Conservation (phyloP, 1,140 invertebrate genomes). For the Berghia stephanieae region DNA sequence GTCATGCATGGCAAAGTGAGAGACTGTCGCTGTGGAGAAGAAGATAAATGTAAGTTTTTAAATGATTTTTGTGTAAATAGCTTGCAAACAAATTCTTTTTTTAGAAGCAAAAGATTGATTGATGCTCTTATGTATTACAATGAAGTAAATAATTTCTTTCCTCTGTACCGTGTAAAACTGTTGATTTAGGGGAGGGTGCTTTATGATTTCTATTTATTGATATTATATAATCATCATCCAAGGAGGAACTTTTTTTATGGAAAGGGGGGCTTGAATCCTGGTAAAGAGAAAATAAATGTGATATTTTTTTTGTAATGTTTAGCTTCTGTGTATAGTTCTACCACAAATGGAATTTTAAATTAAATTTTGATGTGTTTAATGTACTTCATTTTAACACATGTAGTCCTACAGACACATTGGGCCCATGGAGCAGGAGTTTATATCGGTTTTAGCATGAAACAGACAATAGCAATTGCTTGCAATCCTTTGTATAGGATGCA, state of each 20-base stretch:
- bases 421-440: too few species aligned
- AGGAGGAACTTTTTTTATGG: background rate
- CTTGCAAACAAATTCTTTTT: background rate
- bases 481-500: too few species aligned
- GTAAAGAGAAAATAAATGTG: background rate
- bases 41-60: constrained; percentile 27
- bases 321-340: too few species aligned
- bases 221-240: background rate
- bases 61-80: background rate
- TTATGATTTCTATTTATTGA: background rate
- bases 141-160: background rate
- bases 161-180: too few species aligned
- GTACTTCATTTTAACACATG: too few species aligned
- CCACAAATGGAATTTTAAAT: too few species aligned
- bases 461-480: too few species aligned
- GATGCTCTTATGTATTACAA: background rate
- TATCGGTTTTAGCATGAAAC: background rate
- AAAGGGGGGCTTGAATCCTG: background rate
- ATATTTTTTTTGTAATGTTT: too few species aligned
- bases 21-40: constrained; percentile 29
- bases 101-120: background rate
- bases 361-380: too few species aligned
- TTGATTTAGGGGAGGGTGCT: too few species aligned
- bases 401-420: too few species aligned
- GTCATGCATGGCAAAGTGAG: constrained; percentile 13